phyloP scores from a whole-genome alignment of 2,797 vertebrate species.

The Gymnoscopelus microlampas region DNA sequence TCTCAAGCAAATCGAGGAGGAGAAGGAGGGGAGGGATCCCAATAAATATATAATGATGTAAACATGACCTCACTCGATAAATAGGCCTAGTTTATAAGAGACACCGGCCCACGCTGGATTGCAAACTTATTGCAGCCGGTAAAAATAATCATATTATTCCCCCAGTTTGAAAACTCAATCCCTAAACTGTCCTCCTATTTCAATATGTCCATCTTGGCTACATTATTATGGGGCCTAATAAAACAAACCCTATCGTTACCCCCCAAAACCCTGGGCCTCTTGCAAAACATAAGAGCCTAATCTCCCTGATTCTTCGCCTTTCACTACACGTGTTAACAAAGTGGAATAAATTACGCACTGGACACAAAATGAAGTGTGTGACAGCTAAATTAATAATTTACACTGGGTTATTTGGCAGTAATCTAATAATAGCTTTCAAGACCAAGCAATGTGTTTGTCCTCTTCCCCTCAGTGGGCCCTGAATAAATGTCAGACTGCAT shows the following conservation, averaged over 20 bases:
- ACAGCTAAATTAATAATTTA: slow-evolving; percentile 92
- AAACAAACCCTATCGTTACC: slow-evolving; percentile 41
- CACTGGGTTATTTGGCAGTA: slow-evolving; percentile 89
- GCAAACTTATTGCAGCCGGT: slow-evolving; percentile 74
- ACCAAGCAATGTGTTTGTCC: slow-evolving; percentile 76
- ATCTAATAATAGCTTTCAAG: slow-evolving; percentile 88
- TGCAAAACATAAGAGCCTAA: slow-evolving; percentile 43
- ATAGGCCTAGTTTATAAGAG: slow-evolving; percentile 84
- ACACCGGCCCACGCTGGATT: slow-evolving; percentile 80
- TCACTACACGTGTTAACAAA: slow-evolving; percentile 80
- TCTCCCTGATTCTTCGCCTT: slow-evolving; percentile 67
- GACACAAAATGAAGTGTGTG: slow-evolving; percentile 91
- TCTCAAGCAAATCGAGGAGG: slow-evolving; percentile 81
- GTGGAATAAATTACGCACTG: slow-evolving; percentile 88
- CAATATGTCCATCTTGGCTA: slow-evolving; percentile 30
- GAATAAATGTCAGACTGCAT: slow-evolving; percentile 78
- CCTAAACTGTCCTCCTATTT: slow-evolving; percentile 31
- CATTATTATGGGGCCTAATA: slow-evolving; percentile 55
- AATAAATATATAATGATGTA: slow-evolving; percentile 98
- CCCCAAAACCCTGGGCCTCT: slow-evolving; percentile 58
- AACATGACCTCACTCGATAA: slow-evolving; percentile 95
- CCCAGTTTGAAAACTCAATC: too few species aligned
- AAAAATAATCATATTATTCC: slow-evolving; percentile 32
- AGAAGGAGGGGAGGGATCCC: slow-evolving; percentile 84
- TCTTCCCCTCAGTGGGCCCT: slow-evolving; percentile 62